A percentile compares a stretch with the other conserved stretches of the same genome.
Conservation (phyloP, 2,797 vertebrate genomes). For the Mastacembelus armatus region DNA sequence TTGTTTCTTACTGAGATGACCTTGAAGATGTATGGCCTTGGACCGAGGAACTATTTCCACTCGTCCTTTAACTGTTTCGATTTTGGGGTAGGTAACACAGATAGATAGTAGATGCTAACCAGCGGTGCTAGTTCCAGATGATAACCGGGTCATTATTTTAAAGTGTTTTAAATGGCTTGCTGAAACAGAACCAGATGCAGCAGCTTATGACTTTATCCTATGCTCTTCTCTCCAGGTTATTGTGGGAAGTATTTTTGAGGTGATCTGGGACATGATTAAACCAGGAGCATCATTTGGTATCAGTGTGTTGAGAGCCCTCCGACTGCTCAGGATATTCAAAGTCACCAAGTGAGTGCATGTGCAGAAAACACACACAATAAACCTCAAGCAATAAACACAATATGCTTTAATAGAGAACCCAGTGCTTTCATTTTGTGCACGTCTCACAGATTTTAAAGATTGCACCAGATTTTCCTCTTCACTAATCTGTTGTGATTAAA, state of each 20-base stretch:
- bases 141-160: neutral
- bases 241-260: constrained; percentile 97
- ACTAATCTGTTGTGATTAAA: no score
- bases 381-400: neutral
- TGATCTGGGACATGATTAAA: constrained; percentile 95
- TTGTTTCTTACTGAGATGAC: constrained; percentile 97
- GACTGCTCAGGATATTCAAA: constrained; percentile 96
- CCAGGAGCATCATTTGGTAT: constrained; percentile 96
- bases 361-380: no score
- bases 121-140: neutral
- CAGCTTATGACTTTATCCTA: neutral
- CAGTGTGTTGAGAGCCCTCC: constrained; percentile 93
- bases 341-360: constrained; percentile 93
- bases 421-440: neutral
- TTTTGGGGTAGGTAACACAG: constrained; percentile 90
- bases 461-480: neutral
- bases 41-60: constrained; percentile 95
- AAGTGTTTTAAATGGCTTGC: neutral
- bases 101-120: neutral
- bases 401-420: neutral
- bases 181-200: neutral
- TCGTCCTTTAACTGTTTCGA: constrained; percentile 99
- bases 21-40: constrained; percentile 97
- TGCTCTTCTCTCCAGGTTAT: constrained; percentile 87
- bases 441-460: neutral